phyloP scores from a whole-genome alignment of 2,113 vertebrate species.

The Pseudorasbora parva region DNA sequence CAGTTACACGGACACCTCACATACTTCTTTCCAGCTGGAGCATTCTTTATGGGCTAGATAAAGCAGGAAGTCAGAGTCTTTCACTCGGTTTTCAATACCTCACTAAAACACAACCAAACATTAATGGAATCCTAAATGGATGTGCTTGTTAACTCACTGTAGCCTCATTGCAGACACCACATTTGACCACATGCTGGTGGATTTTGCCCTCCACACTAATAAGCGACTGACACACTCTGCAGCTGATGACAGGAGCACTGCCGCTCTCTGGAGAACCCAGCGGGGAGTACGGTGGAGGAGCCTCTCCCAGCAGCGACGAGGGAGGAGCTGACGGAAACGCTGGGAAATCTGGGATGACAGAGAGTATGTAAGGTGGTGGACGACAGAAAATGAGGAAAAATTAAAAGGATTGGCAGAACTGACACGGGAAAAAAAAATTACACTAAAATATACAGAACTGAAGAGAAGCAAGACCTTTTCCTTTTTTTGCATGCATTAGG shows the following conservation, averaged over 20 bases:
- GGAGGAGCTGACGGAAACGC: constrained; percentile 54
- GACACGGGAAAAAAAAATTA: not conserved
- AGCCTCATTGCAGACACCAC: constrained; percentile 75
- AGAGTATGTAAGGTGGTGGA: not conserved
- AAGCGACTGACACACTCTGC: constrained; percentile 75
- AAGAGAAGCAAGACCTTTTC: not conserved
- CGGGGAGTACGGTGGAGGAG: constrained; percentile 57
- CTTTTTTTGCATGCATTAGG: not conserved
- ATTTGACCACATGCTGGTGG: constrained; percentile 79
- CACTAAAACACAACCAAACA: not conserved
- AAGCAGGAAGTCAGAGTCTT: constrained; percentile 15
- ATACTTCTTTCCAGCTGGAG: constrained; percentile 88
- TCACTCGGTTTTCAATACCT: not conserved
- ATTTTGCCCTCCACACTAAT: constrained; percentile 75
- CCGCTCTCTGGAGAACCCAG: constrained; percentile 70
- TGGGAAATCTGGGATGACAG: constrained; percentile 53
- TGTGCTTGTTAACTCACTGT: constrained; percentile 65
- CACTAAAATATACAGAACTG: not conserved
- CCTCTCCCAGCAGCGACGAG: constrained; percentile 49
- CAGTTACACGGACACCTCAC: constrained; percentile 90
- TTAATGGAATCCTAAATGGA: not conserved
- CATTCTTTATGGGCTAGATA: constrained; percentile 85
- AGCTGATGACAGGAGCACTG: constrained; percentile 71
- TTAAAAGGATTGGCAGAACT: not conserved
- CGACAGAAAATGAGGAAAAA: not conserved